Base-by-base conservation (phyloP, 2,797 vertebrate genomes). In the Rhynchonycteris naso region DNA sequence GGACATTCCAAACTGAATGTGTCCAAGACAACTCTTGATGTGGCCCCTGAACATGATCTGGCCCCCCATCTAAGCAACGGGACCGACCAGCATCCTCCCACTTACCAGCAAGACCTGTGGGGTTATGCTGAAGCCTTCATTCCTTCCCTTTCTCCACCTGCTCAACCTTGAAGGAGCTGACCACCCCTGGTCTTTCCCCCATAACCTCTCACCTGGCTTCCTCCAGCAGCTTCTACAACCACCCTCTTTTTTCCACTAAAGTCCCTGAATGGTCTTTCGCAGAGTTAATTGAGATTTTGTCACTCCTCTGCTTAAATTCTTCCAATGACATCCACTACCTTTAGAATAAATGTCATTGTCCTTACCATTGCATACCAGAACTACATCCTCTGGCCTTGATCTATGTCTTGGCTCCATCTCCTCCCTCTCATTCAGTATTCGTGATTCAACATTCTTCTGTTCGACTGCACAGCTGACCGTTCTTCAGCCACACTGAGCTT, bases 121-220 rank as follows among this genome's bases (percentile, higher is more conserved):
- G 16, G 74, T 58, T 24, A 6, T 13, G 56, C 11, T 0, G 28
- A 26, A 28, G 50, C 21, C 35, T 52, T 21, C 54, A 1, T 38
- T 33, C 61, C 47, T 50, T 69, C 28, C 11, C 78, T 13, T 28
- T 68, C 82, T 21, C 7, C 21, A 9, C 4, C 47, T 43, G 26
- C n/a, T 0, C 4, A 4, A 14, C 5, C 35, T 7, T 1, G 13
- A 0, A 0, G n/a, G 16, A 3, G 2, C 33, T 21, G 63, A 8
- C 2, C 38, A 19, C 15, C 1, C 21, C 71, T 14, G 14, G 13
- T 4, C 19, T 47, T 21, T 11, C 59, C 3, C 28, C 21, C 10
- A 5, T 2, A 4, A 22, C 35, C 58, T 7, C 35, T 33, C 13
- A 3, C 63, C 82, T 56, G 22, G 54, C 5, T 22, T 1, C 12